Evolutionary conservation across 1,140 invertebrate species (phyloP).

Genomic region (Drosophila pseudoobscura): DNA sequence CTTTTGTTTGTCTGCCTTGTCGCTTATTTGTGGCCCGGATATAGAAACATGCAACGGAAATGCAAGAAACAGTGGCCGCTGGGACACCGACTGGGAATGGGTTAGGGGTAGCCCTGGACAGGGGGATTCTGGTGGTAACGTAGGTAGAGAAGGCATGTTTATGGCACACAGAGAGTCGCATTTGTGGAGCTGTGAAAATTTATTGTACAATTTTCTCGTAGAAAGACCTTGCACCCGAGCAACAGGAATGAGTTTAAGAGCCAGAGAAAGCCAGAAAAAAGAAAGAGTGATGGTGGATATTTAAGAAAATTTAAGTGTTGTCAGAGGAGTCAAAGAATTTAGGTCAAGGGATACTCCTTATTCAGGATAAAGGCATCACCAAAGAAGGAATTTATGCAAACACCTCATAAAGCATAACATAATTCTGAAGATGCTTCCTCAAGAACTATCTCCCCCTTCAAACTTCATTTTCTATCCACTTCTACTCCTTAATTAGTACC

Average conservation of each 20-base stretch:
- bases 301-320: slow-evolving; percentile 19
- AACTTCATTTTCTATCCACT: not conserved
- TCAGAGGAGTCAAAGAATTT: not conserved
- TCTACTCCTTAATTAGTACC: slow-evolving; percentile 25
- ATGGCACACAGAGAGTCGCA: slow-evolving; percentile 45
- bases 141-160: slow-evolving; percentile 40
- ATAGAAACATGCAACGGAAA: slow-evolving; percentile 76
- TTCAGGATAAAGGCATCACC: no score
- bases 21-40: slow-evolving; percentile 67
- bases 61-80: slow-evolving; percentile 53
- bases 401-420: no score
- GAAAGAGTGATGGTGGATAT: not conserved
- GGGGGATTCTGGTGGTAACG: not conserved
- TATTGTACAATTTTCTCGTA: slow-evolving; percentile 46
- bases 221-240: slow-evolving; percentile 20
- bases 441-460: not conserved
- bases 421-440: not conserved
- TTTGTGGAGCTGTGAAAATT: slow-evolving; percentile 47
- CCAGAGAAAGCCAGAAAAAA: not conserved
- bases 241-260: slow-evolving; percentile 45
- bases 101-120: not conserved
- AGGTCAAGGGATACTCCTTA: no score
- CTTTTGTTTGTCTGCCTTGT: slow-evolving; percentile 55
- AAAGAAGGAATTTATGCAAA: no score
- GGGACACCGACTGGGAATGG: slow-evolving; percentile 18